These are phyloP conservation scores for Empidonax alnorum DNA, from an alignment of 2,113 vertebrate species.

Conservation along the genomic window DNA sequence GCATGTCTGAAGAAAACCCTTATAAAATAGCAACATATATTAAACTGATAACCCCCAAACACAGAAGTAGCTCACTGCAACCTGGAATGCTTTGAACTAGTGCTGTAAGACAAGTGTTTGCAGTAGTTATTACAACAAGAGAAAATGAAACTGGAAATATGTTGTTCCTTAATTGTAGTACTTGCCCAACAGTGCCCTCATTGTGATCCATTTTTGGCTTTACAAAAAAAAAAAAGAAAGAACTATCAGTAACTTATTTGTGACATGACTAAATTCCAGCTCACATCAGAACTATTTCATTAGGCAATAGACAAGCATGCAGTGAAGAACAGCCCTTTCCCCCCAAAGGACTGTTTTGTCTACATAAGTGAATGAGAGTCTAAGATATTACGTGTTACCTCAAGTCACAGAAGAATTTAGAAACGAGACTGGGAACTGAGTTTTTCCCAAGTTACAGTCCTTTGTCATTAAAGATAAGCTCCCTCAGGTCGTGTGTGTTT, in stretches of 20 bases:
- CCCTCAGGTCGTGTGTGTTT: neutral
- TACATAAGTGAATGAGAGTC: neutral
- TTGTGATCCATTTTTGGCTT: neutral
- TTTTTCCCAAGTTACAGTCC: neutral
- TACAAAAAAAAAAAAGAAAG: neutral
- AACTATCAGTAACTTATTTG: slow-evolving; percentile 3
- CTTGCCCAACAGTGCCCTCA: neutral
- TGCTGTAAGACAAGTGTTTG: slow-evolving; percentile 12
- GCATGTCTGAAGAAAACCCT: slow-evolving; percentile 45
- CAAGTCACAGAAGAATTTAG: neutral
- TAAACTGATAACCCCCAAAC: slow-evolving; percentile 16
- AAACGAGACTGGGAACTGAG: neutral
- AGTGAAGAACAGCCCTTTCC: neutral
- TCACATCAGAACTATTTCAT: neutral
- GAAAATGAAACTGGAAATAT: slow-evolving; percentile 32
- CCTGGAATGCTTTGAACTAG: slow-evolving; percentile 40
- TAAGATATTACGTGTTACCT: neutral
- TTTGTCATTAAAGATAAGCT: neutral
- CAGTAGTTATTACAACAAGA: slow-evolving; percentile 25
- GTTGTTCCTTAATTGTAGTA: slow-evolving; percentile 8
- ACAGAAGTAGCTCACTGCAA: slow-evolving; percentile 14
- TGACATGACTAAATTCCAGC: neutral
- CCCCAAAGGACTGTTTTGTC: neutral
- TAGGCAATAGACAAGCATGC: neutral
- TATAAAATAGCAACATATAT: slow-evolving; percentile 32